Conservation (phyloP, 2,113 vertebrate genomes). For the Oreochromis aureus region DNA sequence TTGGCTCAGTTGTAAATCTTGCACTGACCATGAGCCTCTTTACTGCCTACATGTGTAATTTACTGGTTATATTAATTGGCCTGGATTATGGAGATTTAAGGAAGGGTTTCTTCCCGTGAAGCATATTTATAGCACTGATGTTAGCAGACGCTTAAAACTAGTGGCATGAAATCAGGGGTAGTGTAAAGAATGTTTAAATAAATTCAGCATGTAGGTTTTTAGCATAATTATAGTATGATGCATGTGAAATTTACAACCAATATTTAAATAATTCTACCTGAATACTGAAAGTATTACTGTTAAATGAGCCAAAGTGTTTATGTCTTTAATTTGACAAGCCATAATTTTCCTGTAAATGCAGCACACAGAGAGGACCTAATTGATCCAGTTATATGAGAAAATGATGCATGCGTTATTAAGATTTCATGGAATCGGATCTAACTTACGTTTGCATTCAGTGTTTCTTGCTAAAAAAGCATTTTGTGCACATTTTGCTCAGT, state of each 20-base stretch:
- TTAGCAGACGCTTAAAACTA: neutral
- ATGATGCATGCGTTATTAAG: neutral
- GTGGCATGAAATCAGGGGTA: neutral
- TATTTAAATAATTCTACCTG: neutral
- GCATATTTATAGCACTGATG: neutral
- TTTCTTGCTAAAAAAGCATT: neutral
- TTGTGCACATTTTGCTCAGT: neutral
- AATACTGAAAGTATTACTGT: neutral
- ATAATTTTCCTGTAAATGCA: neutral
- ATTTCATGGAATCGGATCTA: neutral
- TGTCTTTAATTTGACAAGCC: neutral
- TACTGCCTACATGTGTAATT: neutral
- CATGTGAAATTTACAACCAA: neutral
- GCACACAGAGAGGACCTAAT: neutral
- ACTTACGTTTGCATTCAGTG: neutral
- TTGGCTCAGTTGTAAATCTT: neutral
- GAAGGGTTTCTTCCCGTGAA: neutral
- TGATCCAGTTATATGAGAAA: neutral
- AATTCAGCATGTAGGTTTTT: neutral
- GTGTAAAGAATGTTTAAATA: neutral
- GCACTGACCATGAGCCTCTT: neutral
- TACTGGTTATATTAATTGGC: conserved; percentile 1
- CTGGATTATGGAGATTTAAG: neutral
- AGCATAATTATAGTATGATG: neutral
- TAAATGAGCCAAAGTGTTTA: neutral